phyloP scores from a whole-genome alignment of 1,140 invertebrate genomes.

The Bombus cullumanus region DNA sequence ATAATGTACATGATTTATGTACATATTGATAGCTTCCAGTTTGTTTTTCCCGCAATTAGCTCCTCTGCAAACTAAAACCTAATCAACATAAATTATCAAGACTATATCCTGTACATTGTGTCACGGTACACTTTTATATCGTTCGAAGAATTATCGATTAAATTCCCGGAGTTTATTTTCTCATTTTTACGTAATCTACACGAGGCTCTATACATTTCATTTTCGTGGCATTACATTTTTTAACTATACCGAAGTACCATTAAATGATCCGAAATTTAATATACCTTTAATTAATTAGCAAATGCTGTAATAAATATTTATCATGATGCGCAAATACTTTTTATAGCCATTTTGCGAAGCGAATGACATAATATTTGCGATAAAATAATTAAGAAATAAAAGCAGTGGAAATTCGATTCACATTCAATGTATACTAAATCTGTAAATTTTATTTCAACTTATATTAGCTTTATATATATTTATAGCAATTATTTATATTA shows the following conservation, averaged over 20 bases:
- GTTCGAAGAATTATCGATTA: background rate
- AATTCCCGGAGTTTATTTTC: background rate
- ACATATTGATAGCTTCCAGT: background rate
- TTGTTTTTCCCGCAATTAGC: conserved; percentile 19
- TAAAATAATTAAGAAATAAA: background rate
- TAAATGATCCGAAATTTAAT: background rate
- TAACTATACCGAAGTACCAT: too few species aligned
- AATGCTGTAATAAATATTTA: background rate
- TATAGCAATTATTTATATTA: background rate
- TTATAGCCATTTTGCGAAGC: background rate
- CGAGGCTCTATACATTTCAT: too few species aligned
- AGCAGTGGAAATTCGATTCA: background rate
- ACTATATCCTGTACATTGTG: background rate
- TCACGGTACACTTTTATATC: background rate
- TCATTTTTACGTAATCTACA: background rate
- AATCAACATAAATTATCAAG: conserved; percentile 8
- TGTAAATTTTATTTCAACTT: background rate
- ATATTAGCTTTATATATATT: too few species aligned
- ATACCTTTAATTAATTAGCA: background rate
- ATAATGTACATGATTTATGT: background rate
- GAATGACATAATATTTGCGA: background rate
- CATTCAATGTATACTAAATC: background rate
- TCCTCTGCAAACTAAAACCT: background rate
- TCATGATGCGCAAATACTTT: background rate
- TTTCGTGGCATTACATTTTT: too few species aligned